Evolutionary conservation across 2,888 invertebrate species (phyloP).

Genomic region (Choreutis nemorana): DNA sequence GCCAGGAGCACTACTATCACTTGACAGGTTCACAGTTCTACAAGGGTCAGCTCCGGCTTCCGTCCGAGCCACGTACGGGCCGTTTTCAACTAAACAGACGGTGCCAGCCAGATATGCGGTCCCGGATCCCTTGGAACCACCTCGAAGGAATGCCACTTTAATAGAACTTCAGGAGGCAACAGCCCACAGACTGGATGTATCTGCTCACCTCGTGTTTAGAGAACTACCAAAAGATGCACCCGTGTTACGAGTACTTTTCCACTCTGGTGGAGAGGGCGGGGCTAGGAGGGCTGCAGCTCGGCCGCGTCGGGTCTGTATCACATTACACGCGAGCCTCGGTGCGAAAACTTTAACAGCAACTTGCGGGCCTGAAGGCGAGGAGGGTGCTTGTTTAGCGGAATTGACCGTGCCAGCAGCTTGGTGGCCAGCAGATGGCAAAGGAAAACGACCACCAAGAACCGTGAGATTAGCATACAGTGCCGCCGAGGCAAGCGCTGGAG

Average conservation of each 20-base stretch:
- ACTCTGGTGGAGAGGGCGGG: constrained; percentile 88
- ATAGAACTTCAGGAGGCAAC: constrained; percentile 68
- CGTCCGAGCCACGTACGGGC: constrained; percentile 91
- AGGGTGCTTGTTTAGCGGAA: constrained; percentile 91
- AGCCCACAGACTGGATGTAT: constrained; percentile 85
- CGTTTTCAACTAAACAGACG: constrained; percentile 94
- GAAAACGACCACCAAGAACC: constrained; percentile 73
- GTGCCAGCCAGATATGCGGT: constrained; percentile 90
- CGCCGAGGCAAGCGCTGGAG: constrained; percentile 78
- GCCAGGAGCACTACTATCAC: constrained; percentile 77
- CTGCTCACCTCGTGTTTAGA: constrained; percentile 90
- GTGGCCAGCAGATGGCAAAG: constrained; percentile 80
- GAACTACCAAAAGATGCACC: constrained; percentile 90
- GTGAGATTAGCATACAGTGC: constrained; percentile 89
- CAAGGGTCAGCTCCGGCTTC: constrained; percentile 91
- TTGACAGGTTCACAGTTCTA: constrained; percentile 90
- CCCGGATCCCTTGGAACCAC: constrained; percentile 80
- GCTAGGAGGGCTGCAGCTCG: constrained; percentile 74
- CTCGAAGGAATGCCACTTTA: constrained; percentile 66
- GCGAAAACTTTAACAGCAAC: constrained; percentile 77
- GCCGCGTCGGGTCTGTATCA: constrained; percentile 82
- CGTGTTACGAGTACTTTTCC: constrained; percentile 90
- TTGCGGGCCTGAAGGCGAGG: constrained; percentile 93
- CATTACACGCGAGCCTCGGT: constrained; percentile 75
- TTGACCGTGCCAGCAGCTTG: constrained; percentile 88